Percentiles rank a stretch among this genome's conserved stretches.
phyloP scores from a whole-genome alignment of 2,113 vertebrate species.

The Myxocyprinus asiaticus region DNA sequence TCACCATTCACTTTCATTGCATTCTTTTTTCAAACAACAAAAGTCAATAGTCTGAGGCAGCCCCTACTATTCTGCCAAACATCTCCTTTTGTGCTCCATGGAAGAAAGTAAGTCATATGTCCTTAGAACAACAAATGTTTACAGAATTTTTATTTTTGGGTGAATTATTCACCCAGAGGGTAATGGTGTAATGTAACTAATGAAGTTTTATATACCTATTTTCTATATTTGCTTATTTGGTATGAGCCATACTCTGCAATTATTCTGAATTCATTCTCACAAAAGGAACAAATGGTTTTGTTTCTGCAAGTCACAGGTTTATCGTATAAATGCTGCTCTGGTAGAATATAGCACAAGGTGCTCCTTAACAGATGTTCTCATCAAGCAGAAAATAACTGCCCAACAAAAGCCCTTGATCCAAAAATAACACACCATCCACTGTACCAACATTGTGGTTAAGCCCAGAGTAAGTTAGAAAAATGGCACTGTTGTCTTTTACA shows the following conservation, averaged over 20 bases:
- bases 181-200: background rate
- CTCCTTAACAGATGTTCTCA: constrained; percentile 25
- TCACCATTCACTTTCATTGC: too few species aligned
- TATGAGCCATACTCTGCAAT: too few species aligned
- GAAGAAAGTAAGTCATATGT: too few species aligned
- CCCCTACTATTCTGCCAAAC: too few species aligned
- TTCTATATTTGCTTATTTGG: background rate
- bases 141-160: too few species aligned
- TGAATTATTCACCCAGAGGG: background rate
- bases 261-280: background rate
- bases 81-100: too few species aligned
- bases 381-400: background rate
- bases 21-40: too few species aligned
- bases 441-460: constrained; percentile 27
- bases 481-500: constrained; percentile 24
- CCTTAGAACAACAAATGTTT: too few species aligned
- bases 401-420: constrained; percentile 23
- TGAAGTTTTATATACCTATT: background rate
- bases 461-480: constrained; percentile 23
- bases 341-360: background rate
- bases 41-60: too few species aligned
- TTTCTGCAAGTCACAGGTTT: constrained; percentile 14
- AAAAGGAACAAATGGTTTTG: background rate
- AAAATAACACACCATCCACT: constrained; percentile 29
- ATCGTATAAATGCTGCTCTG: background rate